Conservation (phyloP, 1,140 invertebrate genomes). For the Aphelenchoides besseyi region DNA sequence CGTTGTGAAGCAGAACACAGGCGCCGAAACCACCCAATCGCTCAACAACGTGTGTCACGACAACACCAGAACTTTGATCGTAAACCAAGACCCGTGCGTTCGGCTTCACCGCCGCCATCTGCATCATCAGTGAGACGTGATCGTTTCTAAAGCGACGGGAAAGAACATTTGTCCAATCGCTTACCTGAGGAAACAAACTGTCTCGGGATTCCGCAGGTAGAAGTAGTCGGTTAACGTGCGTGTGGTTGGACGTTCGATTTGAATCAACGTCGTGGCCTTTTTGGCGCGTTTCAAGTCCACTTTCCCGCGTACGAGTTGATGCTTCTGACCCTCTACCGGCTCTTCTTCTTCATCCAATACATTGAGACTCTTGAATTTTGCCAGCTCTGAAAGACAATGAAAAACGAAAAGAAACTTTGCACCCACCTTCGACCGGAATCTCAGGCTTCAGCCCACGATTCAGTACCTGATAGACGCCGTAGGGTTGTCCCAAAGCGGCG, state of each 20-base stretch:
- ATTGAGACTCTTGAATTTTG: not conserved
- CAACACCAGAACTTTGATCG: slow-evolving; percentile 17
- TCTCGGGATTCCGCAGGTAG: slow-evolving; percentile 6
- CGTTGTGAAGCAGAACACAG: slow-evolving; percentile 14
- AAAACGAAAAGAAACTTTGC: not conserved
- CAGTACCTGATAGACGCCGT: not conserved
- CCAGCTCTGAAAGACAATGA: not conserved
- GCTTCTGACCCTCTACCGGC: not conserved
- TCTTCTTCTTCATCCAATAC: not conserved
- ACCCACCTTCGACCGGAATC: not conserved
- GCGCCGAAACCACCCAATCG: not conserved
- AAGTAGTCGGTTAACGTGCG: not conserved
- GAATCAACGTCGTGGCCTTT: not conserved
- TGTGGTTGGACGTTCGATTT: not conserved
- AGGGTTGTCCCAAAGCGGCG: not conserved
- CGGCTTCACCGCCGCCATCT: not conserved
- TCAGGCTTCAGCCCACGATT: not conserved
- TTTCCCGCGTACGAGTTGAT: slow-evolving; percentile 6
- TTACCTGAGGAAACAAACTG: slow-evolving; percentile 19
- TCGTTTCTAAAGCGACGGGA: not conserved
- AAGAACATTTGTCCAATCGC: slow-evolving; percentile 13
- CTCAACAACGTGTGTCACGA: slow-evolving; percentile 2
- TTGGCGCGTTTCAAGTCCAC: slow-evolving; percentile 16
- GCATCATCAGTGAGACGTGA: not conserved
- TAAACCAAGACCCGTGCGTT: not conserved